Conservation (phyloP, 2,113 vertebrate species). For the Pseudorhombus dupliciocellatus region DNA sequence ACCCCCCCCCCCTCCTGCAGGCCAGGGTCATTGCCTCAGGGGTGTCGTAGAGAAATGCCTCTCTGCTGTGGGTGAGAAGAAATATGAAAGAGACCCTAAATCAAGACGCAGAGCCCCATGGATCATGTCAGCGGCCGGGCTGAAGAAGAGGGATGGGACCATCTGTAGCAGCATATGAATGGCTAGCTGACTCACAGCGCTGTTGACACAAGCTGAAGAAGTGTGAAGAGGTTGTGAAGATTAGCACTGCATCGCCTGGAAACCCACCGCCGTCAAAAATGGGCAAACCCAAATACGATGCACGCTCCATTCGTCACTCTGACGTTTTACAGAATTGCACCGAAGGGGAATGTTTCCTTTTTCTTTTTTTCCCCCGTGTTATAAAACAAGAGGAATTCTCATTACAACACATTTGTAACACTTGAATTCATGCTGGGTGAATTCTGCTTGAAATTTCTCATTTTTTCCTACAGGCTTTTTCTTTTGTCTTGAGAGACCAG, state of each 20-base stretch:
- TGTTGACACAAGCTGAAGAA: constrained; percentile 75
- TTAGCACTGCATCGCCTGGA: constrained; percentile 59
- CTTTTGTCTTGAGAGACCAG: constrained; percentile 11
- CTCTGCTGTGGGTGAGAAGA: constrained; percentile 75
- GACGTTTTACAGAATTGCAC: constrained; percentile 63
- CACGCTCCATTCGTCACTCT: constrained; percentile 63
- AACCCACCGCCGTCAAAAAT: constrained; percentile 63
- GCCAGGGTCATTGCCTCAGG: constrained; percentile 78
- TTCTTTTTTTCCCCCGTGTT: too few species aligned
- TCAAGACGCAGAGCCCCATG: constrained; percentile 80
- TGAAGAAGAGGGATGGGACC: constrained; percentile 72
- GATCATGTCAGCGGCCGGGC: constrained; percentile 78
- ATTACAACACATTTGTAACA: constrained; percentile 44
- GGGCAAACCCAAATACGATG: constrained; percentile 60
- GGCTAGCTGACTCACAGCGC: constrained; percentile 71
- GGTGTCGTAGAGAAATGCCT: constrained; percentile 80
- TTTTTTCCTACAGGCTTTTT: neutral
- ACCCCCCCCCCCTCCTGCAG: constrained; percentile 47
- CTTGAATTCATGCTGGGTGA: constrained; percentile 33
- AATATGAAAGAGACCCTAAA: constrained; percentile 80
- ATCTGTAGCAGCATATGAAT: constrained; percentile 76
- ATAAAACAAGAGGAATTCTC: constrained; percentile 53
- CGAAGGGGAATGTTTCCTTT: constrained; percentile 18
- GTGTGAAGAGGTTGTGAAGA: constrained; percentile 77
- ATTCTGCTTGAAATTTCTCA: neutral